phyloP scores from a whole-genome alignment of 2,888 invertebrate genomes.

The Thymelicus lineola region DNA sequence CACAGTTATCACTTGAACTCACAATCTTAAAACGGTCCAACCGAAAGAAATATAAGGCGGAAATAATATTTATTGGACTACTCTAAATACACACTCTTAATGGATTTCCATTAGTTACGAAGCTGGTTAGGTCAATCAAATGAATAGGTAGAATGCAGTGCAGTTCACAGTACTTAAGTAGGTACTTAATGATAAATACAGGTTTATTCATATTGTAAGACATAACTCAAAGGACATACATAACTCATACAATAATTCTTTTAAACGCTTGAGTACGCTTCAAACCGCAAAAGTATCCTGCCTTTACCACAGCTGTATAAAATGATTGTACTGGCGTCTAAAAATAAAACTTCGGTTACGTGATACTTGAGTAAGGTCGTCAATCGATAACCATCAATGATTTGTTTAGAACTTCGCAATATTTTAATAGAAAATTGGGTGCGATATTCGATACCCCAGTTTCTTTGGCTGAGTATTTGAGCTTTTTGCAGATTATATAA shows the following conservation, averaged over 20 bases:
- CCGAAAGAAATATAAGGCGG: conserved; percentile 13
- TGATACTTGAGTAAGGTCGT: conserved; percentile 29
- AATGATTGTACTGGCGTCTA: conserved; percentile 10
- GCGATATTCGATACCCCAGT: conserved; percentile 1
- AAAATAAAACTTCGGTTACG: conserved; percentile 29
- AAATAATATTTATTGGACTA: background rate
- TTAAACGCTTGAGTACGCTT: conserved; percentile 35
- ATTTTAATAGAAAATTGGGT: conserved; percentile 19
- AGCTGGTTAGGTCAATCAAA: too few species aligned
- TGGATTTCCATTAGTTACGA: too few species aligned
- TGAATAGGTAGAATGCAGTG: too few species aligned
- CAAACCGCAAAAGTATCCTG: conserved; percentile 31
- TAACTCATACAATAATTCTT: background rate
- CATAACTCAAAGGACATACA: background rate
- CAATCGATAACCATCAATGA: conserved; percentile 31
- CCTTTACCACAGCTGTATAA: conserved; percentile 23
- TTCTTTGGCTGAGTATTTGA: background rate
- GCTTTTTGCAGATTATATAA: background rate
- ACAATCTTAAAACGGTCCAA: background rate
- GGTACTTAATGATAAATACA: too few species aligned
- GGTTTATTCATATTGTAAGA: background rate
- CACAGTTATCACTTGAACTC: conserved; percentile 28
- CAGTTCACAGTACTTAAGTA: too few species aligned
- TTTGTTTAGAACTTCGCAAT: conserved; percentile 1
- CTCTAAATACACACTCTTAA: background rate